Evolutionary conservation across 2,797 vertebrate genomes (phyloP), one percentile per base, ranked within the genome.

Genomic region (Sebastiscus albofasciatus): DNA sequence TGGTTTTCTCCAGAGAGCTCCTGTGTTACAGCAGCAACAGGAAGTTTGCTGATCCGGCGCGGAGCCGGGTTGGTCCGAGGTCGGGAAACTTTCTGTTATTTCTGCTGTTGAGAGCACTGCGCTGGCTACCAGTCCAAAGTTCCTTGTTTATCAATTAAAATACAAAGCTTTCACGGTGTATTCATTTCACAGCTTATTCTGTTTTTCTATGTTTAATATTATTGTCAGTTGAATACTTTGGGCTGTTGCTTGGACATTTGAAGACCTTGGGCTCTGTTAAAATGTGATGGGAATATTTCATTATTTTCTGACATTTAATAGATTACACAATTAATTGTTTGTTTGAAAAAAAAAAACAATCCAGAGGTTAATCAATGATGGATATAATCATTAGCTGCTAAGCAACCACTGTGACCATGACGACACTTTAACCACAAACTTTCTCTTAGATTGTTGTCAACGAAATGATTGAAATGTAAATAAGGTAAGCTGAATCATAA

Each of bases 401-500:
- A 49, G 46, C 46, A 67, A 52, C 34, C 8, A 70, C 20, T 55
- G 55, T 62, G 72, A 49, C 56, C 46, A 46, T 62, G 46, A 69
- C 3, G 24, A 55, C 49, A 22, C 20, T n/a, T 5, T n/a, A 27
- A 14, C 31, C 29, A 39, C 18, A 29, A 24, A 29, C 24, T 61
- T 76, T 65, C 29, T 39, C 20, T 67, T 8, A 49, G 24, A 76
- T 59, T 54, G n/a, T 16, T 27, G 31, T 64, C n/a, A 29, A 18
- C 8, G 61, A 75, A 72, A 62, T 59, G 31, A 60, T 14, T 52
- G 20, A 52, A 75, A 72, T 60, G 18, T 71, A 73, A 83, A 61
- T 54, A 59, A 67, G 64, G 67, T 71, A 52, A 67, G 39, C 70
- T 24, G 20, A 59, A 78, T 54, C 1, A 1, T 2, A 34, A 81